Conservation (phyloP, 2,888 invertebrate species). For the Netelia inedita region DNA sequence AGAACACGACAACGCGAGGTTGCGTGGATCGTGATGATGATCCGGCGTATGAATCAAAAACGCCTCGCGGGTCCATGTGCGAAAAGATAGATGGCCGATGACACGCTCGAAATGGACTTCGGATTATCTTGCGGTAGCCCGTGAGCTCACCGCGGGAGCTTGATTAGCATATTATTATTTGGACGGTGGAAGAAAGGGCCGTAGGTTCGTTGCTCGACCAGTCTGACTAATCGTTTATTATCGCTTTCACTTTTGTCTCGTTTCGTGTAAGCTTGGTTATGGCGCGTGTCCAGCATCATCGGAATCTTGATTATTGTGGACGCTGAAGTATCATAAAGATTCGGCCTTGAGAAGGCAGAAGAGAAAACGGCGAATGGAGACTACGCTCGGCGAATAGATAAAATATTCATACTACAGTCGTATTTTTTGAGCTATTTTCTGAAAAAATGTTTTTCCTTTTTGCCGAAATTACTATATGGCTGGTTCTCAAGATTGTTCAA, state of each 20-base stretch:
- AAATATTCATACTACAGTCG: background rate
- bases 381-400: conserved; percentile 4
- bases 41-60: conserved; percentile 7
- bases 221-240: conserved; percentile 44
- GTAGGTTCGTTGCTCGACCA: conserved; percentile 20
- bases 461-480: no score
- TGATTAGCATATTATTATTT: conserved; percentile 32
- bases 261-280: background rate
- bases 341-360: conserved; percentile 40
- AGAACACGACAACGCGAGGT: background rate
- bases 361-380: conserved; percentile 24
- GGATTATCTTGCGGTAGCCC: background rate
- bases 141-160: conserved; percentile 6
- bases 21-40: background rate
- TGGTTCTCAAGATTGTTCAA: no score
- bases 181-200: conserved; percentile 15
- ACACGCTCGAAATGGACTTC: background rate
- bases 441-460: no score
- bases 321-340: background rate
- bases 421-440: no score
- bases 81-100: background rate
- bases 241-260: conserved; percentile 54
- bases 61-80: background rate
- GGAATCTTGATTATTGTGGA: no score
- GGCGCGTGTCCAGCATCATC: background rate